Base-by-base conservation (phyloP, 2,797 vertebrate species). In the Lacerta agilis region DNA sequence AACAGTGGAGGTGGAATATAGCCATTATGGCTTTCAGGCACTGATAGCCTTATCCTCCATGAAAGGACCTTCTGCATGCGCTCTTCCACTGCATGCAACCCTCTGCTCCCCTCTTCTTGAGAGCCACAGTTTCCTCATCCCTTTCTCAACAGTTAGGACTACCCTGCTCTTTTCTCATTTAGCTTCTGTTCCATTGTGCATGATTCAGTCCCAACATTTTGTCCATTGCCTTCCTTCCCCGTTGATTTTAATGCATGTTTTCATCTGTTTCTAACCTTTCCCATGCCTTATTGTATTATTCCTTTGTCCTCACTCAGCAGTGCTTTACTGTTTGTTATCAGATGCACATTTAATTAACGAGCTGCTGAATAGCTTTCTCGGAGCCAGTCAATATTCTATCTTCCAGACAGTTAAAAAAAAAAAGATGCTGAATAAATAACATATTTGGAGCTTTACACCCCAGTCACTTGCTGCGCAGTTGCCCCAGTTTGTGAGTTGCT, bases 311-410 rank as follows among this genome's bases (percentile, higher is more conserved):
- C 66, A 23, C 58, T 79, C 29, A 36, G 23, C 41, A 73, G 76
- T 41, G 43, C 29, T 71, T 84, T 83, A 72, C 66, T 61, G n/a
- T 79, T 67, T 79, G 72, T 58, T 88, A 78, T 87, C 72, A 69
- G 86, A 76, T 78, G 55, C 36, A 79, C 76, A 88, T 79, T 79
- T 88, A 79, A 85, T 83, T 83, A 83, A 71, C 64, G 33, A 77
- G 64, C 61, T 29, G 18, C 76, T 25, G 17, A 85, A 79, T 73
- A 61, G 69, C 38, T 85, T 79, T 73, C 67, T 45, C 17, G 29
- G 45, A 66, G 11, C 38, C 20, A 79, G 77, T 88, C 82, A 85
- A 88, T 85, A 85, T 29, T 64, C 49, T 41, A 75, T 73, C 82
- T 88, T 72, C 76, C 29, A 64, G 82, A 88, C 64, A 58, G 69